Evolutionary conservation across 2,797 vertebrate genomes (phyloP), one percentile per base, ranked within the genome.

Genomic region (Periophthalmus magnuspinnatus): DNA sequence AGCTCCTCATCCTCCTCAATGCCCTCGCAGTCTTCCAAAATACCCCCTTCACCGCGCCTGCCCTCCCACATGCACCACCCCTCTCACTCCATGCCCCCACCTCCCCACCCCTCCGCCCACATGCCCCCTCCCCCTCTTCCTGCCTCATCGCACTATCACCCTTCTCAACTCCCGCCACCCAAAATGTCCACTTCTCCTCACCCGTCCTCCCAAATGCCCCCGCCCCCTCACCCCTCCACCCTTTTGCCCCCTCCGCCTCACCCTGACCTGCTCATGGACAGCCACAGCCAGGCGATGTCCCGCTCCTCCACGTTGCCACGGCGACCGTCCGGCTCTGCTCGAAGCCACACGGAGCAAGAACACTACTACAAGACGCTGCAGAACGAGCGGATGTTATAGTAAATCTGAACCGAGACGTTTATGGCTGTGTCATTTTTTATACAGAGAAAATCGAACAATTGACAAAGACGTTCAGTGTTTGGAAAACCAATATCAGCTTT

Each of bases 341-440:
- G 89, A 64, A 91, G 91, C 77, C 88, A 90, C 0, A 85, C 77
- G 0, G 96, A 97, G 79, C 91, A 90, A 0, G 97, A 98, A 79
- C 93, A 94, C 0, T 98, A 96, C 89, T 99, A 96, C 88, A 95
- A 95, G 85, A 95, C 95, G 68, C 90, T 97, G 91, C 96, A 96
- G 54, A 90, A 93, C 0, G 87, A 91, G 81, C 82, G 91, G 84
- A 91, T 91, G 90, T 81, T 92, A 75, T 92, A 91, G 81, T 81
- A 3, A 71, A 62, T n/a, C 72, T 72, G 66, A 77, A 66, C 68
- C 36, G 59, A 41, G 58, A 68, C 68, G 57, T 77, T 67, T 67
- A 67, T 59, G 75, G 64, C 72, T 75, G 66, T 70, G 10, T 69
- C 61, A 79, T 61, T 83, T 81, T 66, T 80, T 36, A 28, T 72